phyloP scores from a whole-genome alignment of 2,113 vertebrate genomes.

The Pterophyllum scalare region DNA sequence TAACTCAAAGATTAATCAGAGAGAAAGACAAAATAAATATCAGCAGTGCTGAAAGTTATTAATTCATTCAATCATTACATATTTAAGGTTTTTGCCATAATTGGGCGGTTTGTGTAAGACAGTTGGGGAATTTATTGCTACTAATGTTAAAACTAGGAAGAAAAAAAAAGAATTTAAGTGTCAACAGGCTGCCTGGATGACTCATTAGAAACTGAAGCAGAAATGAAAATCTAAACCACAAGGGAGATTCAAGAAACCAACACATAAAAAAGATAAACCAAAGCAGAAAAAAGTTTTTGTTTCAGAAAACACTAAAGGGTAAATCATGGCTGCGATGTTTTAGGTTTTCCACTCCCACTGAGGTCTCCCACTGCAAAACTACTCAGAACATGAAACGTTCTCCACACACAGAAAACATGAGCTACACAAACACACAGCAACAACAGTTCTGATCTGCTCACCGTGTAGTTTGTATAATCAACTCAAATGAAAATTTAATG shows the following conservation, averaged over 20 bases:
- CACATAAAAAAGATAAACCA: background rate
- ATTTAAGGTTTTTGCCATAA: no score
- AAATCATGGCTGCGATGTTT: background rate
- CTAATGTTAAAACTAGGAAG: background rate
- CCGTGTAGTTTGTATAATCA: background rate
- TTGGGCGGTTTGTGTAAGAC: background rate
- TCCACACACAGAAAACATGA: no score
- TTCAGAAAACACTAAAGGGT: background rate
- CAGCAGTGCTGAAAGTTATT: no score
- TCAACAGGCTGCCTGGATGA: background rate
- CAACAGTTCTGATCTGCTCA: background rate
- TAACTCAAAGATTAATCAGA: no score
- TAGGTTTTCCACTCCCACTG: background rate
- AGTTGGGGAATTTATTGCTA: background rate
- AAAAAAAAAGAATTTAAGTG: background rate
- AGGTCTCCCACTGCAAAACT: background rate
- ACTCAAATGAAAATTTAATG: background rate
- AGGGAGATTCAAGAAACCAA: background rate
- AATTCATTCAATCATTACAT: no score
- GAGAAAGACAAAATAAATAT: no score
- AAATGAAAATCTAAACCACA: background rate
- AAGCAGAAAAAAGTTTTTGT: background rate
- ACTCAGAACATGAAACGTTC: background rate
- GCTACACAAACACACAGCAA: background rate
- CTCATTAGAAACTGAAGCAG: background rate